Conservation (phyloP, 2,888 invertebrate species). For the Ischnus inquisitorius region DNA sequence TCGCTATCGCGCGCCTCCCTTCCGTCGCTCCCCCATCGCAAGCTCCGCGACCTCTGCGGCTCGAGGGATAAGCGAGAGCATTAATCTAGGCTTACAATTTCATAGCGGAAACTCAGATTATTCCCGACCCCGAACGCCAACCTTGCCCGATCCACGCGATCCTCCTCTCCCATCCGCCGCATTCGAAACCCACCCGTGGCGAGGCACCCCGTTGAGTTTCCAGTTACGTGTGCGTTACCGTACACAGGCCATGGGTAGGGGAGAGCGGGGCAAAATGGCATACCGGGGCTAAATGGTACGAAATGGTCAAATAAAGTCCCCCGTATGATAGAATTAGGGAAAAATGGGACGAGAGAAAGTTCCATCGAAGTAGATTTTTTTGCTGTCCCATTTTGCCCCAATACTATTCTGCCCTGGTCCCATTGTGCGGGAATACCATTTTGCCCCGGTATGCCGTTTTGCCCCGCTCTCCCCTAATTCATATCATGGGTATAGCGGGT, state of each 20-base stretch:
- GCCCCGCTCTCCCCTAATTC: conserved; percentile 56
- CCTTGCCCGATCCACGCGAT: conserved; percentile 13
- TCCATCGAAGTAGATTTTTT: too few relatives aligned
- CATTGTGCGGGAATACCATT: too few relatives aligned
- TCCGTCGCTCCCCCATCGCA: not conserved
- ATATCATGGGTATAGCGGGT: conserved; percentile 20
- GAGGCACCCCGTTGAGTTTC: conserved; percentile 13
- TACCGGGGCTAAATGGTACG: too few relatives aligned
- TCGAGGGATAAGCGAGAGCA: conserved; percentile 65
- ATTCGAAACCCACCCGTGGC: conserved; percentile 34
- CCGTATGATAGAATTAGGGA: too few relatives aligned
- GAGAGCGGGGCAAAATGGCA: too few relatives aligned
- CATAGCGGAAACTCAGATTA: conserved; percentile 70
- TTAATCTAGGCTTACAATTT: conserved; percentile 70
- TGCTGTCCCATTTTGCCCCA: too few relatives aligned
- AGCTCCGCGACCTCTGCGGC: conserved; percentile 33
- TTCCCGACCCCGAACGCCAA: conserved; percentile 60
- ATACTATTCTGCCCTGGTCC: too few relatives aligned
- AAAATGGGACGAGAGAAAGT: too few relatives aligned
- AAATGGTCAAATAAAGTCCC: too few relatives aligned
- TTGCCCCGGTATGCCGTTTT: too few relatives aligned
- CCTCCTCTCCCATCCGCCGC: conserved; percentile 14
- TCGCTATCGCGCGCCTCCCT: conserved; percentile 6
- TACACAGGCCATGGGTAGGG: too few relatives aligned
- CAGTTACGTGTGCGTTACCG: conserved; percentile 1